Evolutionary conservation across 1,140 invertebrate genomes (phyloP), one percentile per base, ranked within the genome.

Genomic region (Drosophila melanica): DNA sequence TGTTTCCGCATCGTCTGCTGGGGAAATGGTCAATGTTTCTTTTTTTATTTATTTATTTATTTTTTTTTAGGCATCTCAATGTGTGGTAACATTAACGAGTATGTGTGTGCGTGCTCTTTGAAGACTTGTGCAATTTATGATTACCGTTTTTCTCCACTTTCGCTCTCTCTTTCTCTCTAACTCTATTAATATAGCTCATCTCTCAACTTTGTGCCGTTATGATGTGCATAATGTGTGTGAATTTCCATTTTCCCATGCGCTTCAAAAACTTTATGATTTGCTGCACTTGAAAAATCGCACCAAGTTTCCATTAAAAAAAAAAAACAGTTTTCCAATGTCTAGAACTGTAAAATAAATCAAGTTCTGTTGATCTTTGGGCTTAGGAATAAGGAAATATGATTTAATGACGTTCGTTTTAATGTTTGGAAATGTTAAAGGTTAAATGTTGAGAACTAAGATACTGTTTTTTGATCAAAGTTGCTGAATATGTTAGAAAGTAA

Each of bases 71-170:
- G 47, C 54, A 57, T 63, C 55, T 58, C 58, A 65, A 63, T 63
- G 41, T 80, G 72, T 73, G 50, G 73, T 63, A 84, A 70, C 64
- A 41, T 67, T 60, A 63, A 11, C 30, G 14, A 30, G 27, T 18
- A 30, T 68, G 50, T 79, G 33, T 35, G 33, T 86, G 66, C 71
- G 77, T 67, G 35, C 65, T 72, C 60, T 81, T 68, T 33, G 27
- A 51, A 33, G 66, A 44, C 53, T 74, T 81, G 70, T 81, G 81
- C 81, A 77, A 84, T 80, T 74, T 79, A 79, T 85, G 60, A 63
- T 39, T 47, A 60, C 66, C 54, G 44, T 37, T 77, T 81, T 75
- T 63, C 27, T 35, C 48, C 44, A 55, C 27, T 48, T 45, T 14
- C 41, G 58, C 59, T 45, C 42, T 50, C 39, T 57, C 57, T 80